Conservation (phyloP, 2,888 invertebrate genomes). For the Mycalesis mineus region DNA sequence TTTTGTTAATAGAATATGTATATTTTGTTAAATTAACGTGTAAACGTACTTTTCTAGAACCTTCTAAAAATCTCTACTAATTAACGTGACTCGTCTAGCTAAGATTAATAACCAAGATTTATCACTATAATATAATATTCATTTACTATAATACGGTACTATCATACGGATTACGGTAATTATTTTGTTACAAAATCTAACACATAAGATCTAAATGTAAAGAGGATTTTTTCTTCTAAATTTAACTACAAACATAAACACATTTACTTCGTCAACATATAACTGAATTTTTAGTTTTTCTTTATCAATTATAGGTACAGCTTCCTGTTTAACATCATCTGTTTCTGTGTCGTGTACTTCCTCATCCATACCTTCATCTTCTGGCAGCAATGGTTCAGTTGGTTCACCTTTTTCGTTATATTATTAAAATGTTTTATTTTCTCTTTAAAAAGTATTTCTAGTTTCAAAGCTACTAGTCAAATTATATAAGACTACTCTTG, state of each 20-base stretch:
- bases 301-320: background rate
- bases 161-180: too few relatives aligned
- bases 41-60: too few relatives aligned
- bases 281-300: conserved; percentile 31
- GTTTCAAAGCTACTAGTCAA: too few relatives aligned
- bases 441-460: background rate
- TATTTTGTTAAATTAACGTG: too few relatives aligned
- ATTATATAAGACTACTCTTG: too few relatives aligned
- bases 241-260: background rate
- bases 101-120: too few relatives aligned
- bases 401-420: conserved; percentile 36
- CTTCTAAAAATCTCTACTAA: too few relatives aligned
- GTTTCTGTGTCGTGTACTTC: conserved; percentile 18
- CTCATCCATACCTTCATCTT: conserved; percentile 23
- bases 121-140: too few relatives aligned
- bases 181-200: too few relatives aligned
- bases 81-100: too few relatives aligned
- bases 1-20: background rate
- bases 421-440: background rate
- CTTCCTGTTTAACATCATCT: conserved; percentile 21
- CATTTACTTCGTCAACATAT: conserved; percentile 46
- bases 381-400: conserved; percentile 16
- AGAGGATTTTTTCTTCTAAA: background rate
- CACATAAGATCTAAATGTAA: too few relatives aligned
- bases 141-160: too few relatives aligned